Evolutionary conservation across 2,888 invertebrate genomes (phyloP).

Genomic region (Thera obeliscata): DNA sequence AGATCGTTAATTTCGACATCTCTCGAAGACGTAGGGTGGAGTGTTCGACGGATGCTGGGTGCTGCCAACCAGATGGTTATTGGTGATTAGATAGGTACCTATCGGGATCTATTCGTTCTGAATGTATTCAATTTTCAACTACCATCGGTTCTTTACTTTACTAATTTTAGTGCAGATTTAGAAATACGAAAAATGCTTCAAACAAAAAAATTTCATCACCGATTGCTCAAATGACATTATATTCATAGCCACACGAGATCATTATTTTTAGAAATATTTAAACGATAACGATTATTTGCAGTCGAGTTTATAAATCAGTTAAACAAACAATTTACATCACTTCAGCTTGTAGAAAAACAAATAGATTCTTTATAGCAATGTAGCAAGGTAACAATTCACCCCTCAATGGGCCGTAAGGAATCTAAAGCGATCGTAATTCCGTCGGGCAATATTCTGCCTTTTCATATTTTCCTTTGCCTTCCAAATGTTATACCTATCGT

Average conservation of each 20-base stretch:
- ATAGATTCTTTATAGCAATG: conserved; percentile 80
- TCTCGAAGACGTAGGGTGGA: conserved; percentile 54
- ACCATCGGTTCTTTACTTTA: no score
- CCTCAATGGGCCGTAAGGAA: conserved; percentile 78
- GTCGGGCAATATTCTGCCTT: conserved; percentile 81
- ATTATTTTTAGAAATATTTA: neutral
- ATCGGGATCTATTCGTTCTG: neutral
- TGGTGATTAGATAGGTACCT: conserved; percentile 11
- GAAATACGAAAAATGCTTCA: neutral
- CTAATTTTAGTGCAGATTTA: neutral
- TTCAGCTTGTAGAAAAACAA: conserved; percentile 69
- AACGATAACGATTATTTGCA: neutral
- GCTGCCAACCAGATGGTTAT: conserved; percentile 48
- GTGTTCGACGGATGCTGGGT: conserved; percentile 64
- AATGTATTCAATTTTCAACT: no score
- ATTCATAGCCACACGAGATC: neutral
- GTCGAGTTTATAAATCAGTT: conserved; percentile 42
- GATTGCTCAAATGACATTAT: no score
- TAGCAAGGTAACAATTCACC: conserved; percentile 81
- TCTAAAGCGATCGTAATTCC: conserved; percentile 83
- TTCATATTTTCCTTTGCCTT: conserved; percentile 80
- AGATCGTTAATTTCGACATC: conserved; percentile 82
- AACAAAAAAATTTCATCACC: neutral
- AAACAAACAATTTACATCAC: conserved; percentile 62
- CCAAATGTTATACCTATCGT: conserved; percentile 71